phyloP scores from a whole-genome alignment of 2,797 vertebrate genomes.

The Caiman crocodilus region DNA sequence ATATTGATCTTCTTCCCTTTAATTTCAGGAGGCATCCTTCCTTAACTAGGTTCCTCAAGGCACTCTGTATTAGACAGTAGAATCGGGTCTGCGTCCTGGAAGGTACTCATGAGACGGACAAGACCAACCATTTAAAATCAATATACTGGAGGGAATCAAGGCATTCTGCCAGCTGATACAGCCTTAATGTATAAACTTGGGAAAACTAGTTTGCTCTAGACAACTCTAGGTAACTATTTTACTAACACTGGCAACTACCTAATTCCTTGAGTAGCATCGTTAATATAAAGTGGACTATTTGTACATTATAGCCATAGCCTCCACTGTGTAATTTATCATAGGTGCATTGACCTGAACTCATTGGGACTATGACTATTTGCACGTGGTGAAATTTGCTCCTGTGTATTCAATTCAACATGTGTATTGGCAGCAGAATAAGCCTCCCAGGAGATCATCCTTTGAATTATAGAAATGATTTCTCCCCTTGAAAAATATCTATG shows the following conservation, averaged over 20 bases:
- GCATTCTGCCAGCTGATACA: too few species aligned
- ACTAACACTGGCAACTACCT: not conserved
- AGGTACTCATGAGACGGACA: fast-evolving
- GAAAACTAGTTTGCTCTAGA: not conserved
- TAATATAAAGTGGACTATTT: not conserved
- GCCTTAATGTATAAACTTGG: too few species aligned
- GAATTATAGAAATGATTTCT: not conserved
- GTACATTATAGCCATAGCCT: not conserved
- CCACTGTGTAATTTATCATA: not conserved
- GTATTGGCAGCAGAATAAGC: not conserved
- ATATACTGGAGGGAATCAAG: not conserved
- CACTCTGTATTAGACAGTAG: fast-evolving
- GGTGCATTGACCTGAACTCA: not conserved
- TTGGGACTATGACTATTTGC: too few species aligned
- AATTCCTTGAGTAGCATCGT: not conserved
- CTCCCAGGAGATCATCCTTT: not conserved
- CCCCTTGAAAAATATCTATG: not conserved
- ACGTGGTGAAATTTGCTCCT: not conserved
- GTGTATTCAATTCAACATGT: not conserved
- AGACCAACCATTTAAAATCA: fast-evolving
- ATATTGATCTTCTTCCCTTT: not conserved
- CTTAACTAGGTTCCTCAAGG: not conserved
- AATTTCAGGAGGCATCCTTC: not conserved
- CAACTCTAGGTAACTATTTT: not conserved
- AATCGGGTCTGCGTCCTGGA: fast-evolving